Base-by-base conservation (phyloP, 2,113 vertebrate species). In the Hoplias malabaricus region DNA sequence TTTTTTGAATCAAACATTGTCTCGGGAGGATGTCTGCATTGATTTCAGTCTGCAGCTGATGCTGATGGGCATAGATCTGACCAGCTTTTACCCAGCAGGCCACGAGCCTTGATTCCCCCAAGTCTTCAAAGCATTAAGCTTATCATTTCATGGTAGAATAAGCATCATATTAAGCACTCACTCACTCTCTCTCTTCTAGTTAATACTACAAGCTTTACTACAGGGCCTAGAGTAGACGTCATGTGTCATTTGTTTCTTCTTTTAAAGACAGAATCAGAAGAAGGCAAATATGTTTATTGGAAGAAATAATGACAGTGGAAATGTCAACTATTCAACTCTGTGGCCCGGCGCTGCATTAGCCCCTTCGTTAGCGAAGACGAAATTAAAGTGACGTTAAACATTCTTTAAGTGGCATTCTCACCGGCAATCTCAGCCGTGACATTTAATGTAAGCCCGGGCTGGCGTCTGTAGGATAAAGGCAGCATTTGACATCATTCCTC, bases 341-440 rank as follows among this genome's bases (percentile, higher is more conserved):
- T 42, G 56, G 23, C 54, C 56, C 31, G 42, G 48, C 50, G 33
- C 76, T 29, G 42, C 54, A 70, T 77, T 62, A 70, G 42, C 40
- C 29, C 31, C 48, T 67, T 54, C 54, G 23, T 57, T 46, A 80
- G 34, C 75, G 1, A 69, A 25, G 34, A 34, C 5, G 31, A 53
- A 36, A 54, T 25, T 6, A 75, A 40, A 36, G 29, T n/a, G 42
- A 38, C 14, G 31, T 31, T 78, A 80, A 79, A 33, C 46, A 54
- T 23, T 68, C 73, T 68, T 79, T 76, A 83, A 83, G 65, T 38
- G 73, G 53, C 33, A 8, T 11, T 38, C 19, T 74, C 36, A 46
- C 29, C 36, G 56, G 48, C 78, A 77, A 73, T 83, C 77, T 80
- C 27, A 68, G 43, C 56, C 34, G 10, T 83, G 82, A 83, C 82